Conservation (phyloP, 1,140 invertebrate species). For the Ladona fulva region DNA sequence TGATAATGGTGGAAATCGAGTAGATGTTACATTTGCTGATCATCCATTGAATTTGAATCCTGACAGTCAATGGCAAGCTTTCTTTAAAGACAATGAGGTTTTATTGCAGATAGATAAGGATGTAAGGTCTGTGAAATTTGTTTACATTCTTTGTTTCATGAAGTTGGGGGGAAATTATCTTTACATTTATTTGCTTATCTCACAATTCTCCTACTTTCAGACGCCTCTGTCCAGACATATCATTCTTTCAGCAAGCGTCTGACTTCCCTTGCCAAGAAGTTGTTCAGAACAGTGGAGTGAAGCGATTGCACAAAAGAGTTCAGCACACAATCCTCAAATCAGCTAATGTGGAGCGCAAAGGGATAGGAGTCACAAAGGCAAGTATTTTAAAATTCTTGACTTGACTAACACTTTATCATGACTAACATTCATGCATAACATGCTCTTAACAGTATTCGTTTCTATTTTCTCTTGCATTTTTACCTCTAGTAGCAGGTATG, state of each 20-base stretch:
- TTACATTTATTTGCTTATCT: constrained; percentile 2
- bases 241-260: constrained; percentile 90
- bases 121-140: constrained; percentile 52
- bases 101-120: constrained; percentile 95
- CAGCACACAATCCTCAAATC: constrained; percentile 76
- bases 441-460: background rate
- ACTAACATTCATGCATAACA: background rate
- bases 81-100: constrained; percentile 95
- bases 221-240: constrained; percentile 90
- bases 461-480: constrained; percentile 23
- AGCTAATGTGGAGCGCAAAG: constrained; percentile 78
- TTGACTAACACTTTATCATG: background rate
- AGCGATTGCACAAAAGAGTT: constrained; percentile 77
- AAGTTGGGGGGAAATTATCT: background rate
- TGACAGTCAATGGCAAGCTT: constrained; percentile 85
- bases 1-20: constrained; percentile 37
- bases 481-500: constrained; percentile 35
- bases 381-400: constrained; percentile 22
- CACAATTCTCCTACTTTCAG: constrained; percentile 36
- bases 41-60: constrained; percentile 92
- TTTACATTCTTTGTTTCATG: background rate
- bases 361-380: constrained; percentile 83
- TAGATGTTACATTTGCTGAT: constrained; percentile 53
- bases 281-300: constrained; percentile 60
- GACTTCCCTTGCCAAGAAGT: constrained; percentile 72